A percentile compares a stretch with the other conserved stretches of the same genome.
These are phyloP conservation scores for Bos indicus DNA, from an alignment of 2,113 vertebrate species.

Conservation along the genomic window DNA sequence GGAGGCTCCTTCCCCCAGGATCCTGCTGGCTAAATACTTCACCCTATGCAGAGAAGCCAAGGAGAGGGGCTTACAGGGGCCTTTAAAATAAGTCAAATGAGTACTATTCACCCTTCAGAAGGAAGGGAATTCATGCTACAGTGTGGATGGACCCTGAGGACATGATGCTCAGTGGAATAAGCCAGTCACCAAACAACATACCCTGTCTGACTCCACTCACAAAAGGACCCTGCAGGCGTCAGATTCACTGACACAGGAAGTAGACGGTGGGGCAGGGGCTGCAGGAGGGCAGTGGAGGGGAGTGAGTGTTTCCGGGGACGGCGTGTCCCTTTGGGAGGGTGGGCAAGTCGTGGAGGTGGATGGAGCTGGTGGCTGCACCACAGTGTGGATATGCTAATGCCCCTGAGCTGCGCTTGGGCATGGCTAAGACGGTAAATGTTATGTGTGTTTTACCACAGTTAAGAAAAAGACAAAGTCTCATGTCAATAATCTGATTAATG, in stretches of 20 bases:
- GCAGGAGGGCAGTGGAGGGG: accelerated
- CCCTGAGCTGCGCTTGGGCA: background rate
- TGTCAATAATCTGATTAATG: background rate
- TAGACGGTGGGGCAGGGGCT: accelerated
- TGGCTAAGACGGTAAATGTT: accelerated
- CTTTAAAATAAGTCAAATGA: background rate
- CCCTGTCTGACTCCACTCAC: accelerated
- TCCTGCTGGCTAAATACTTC: background rate
- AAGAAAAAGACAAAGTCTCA: background rate
- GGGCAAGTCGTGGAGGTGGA: background rate
- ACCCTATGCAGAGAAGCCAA: background rate
- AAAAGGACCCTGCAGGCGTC: background rate
- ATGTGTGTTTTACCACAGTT: background rate
- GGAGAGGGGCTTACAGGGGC: background rate
- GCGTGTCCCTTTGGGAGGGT: background rate
- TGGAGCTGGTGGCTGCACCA: accelerated
- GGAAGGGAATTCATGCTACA: background rate
- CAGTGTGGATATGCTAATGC: accelerated
- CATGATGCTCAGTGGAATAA: accelerated
- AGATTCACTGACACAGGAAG: background rate
- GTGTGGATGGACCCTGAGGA: accelerated
- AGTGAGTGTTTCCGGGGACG: background rate
- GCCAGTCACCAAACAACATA: accelerated
- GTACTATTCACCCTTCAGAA: background rate
- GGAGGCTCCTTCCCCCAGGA: background rate